A percentile compares a stretch with the other conserved stretches of the same genome.
phyloP scores from a whole-genome alignment of 2,888 invertebrate species.

The Linnaemya tessellans region DNA sequence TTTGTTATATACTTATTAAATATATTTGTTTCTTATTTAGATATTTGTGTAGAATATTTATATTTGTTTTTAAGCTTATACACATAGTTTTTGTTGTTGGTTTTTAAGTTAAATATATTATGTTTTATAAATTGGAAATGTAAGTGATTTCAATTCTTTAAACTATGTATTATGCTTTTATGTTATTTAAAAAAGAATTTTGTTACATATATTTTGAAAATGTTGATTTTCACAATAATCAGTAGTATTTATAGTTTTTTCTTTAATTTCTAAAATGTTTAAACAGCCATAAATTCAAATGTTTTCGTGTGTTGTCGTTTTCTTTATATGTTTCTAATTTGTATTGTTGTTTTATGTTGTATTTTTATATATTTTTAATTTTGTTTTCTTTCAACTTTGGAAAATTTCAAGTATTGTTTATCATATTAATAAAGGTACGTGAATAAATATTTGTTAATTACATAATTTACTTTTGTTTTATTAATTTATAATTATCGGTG shows the following conservation, averaged over 20 bases:
- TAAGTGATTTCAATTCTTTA: slow-evolving; percentile 25
- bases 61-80: background rate
- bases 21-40: slow-evolving; percentile 38
- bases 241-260: slow-evolving; percentile 52
- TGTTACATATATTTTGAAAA: slow-evolving; percentile 41
- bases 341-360: slow-evolving; percentile 31
- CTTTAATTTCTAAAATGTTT: slow-evolving; percentile 74
- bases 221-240: slow-evolving; percentile 51
- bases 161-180: background rate
- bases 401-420: slow-evolving; percentile 44
- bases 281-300: slow-evolving; percentile 82
- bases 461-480: slow-evolving; percentile 43
- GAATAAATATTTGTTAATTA: slow-evolving; percentile 69
- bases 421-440: slow-evolving; percentile 73
- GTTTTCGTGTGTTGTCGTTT: slow-evolving; percentile 73
- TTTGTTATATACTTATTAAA: slow-evolving; percentile 39
- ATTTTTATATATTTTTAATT: slow-evolving; percentile 57
- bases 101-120: slow-evolving; percentile 69
- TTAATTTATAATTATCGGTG: slow-evolving; percentile 72
- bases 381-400: slow-evolving; percentile 31
- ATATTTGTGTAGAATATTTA: slow-evolving; percentile 40
- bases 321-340: slow-evolving; percentile 54
- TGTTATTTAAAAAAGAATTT: slow-evolving; percentile 36
- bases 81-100: slow-evolving; percentile 52
- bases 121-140: slow-evolving; percentile 53